Conservation (phyloP, 2,113 vertebrate species). For the Melospiza georgiana region DNA sequence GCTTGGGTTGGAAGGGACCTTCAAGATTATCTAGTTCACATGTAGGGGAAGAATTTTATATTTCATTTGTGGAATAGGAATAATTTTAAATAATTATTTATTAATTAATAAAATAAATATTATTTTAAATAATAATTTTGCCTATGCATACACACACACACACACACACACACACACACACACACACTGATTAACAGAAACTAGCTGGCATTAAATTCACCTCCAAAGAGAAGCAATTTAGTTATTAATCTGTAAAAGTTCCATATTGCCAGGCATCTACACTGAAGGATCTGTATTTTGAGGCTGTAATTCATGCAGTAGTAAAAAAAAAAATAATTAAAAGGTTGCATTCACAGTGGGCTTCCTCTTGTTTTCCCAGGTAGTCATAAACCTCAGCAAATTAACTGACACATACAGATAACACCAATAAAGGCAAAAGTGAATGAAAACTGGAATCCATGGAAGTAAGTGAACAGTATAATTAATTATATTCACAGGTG, state of each 20-base stretch:
- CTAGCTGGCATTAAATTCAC: not conserved
- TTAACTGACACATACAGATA: not conserved
- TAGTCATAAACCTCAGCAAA: not conserved
- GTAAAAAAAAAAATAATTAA: not conserved
- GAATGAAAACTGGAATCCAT: not conserved
- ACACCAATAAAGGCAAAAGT: not conserved
- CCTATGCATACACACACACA: not conserved
- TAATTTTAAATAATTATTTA: not conserved
- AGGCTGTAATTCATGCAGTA: not conserved
- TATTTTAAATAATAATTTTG: too few species aligned
- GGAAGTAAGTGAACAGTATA: not conserved
- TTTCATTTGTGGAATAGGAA: not conserved
- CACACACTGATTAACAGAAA: not conserved
- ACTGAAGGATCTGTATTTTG: not conserved
- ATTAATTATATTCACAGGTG: not conserved
- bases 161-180: rapidly evolving
- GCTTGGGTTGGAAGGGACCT: not conserved
- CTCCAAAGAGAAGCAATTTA: not conserved
- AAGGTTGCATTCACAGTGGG: not conserved
- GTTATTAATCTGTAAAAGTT: not conserved
- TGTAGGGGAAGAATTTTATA: not conserved
- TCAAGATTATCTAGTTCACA: not conserved
- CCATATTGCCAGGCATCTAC: not conserved
- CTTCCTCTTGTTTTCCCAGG: not conserved
- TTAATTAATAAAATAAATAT: too few species aligned